Evolutionary conservation across 2,797 vertebrate genomes (phyloP).

Genomic region (Sylvilagus floridanus): DNA sequence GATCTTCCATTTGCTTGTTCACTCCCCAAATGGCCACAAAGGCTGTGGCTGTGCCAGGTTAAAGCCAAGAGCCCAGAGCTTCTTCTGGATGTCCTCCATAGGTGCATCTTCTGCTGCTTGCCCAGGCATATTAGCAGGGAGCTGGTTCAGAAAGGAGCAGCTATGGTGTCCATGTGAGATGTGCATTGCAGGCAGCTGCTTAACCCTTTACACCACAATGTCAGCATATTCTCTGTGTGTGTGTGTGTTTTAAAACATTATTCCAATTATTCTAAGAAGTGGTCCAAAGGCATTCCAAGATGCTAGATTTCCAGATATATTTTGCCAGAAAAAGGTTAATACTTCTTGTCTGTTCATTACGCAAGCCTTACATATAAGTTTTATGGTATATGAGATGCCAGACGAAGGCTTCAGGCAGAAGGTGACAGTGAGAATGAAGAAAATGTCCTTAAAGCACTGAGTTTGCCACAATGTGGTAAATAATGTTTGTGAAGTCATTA

Average conservation of each 20-base stretch:
- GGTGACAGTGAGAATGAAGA: background rate
- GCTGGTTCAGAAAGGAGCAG: no score
- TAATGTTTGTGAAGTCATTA: background rate
- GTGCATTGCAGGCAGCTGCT: no score
- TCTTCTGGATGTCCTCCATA: no score
- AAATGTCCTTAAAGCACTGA: background rate
- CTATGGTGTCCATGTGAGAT: no score
- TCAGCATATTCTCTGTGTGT: background rate
- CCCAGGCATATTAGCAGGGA: no score
- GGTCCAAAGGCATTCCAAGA: background rate
- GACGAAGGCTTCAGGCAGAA: background rate
- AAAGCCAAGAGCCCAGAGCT: no score
- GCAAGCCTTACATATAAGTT: background rate
- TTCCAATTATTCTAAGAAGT: slow-evolving; percentile 38
- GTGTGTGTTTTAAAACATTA: background rate
- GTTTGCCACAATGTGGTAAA: background rate
- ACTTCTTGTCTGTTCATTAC: background rate
- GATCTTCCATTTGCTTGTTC: no score
- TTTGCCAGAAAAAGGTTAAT: background rate
- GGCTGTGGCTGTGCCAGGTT: no score
- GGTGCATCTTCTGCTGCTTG: no score
- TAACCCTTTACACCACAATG: no score
- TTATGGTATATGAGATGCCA: background rate
- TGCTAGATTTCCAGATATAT: background rate
- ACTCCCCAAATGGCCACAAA: no score